Evolutionary conservation across 2,797 vertebrate species (phyloP).

Genomic region (Peromyscus melanophrys): DNA sequence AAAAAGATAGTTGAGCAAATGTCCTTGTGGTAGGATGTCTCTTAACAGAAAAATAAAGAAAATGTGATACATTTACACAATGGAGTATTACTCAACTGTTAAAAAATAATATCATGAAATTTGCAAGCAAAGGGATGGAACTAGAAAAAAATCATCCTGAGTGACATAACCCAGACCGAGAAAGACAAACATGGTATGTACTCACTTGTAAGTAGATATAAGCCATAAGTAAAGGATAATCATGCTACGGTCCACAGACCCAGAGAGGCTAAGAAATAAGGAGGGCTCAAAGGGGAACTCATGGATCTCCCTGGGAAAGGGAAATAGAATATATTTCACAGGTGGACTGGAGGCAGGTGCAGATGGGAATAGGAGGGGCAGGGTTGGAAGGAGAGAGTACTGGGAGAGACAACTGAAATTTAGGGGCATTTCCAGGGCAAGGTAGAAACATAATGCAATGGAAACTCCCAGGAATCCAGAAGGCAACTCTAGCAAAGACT

Average conservation of each 20-base stretch:
- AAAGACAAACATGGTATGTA: background rate
- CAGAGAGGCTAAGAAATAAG: background rate
- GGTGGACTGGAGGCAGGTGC: background rate
- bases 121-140: background rate
- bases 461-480: no score
- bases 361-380: background rate
- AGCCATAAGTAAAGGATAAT: background rate
- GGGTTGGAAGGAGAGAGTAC: background rate
- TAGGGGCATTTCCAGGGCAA: background rate
- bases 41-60: background rate
- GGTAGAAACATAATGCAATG: no score
- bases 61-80: background rate
- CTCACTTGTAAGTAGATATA: no score
- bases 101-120: background rate
- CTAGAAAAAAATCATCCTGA: background rate
- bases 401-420: background rate
- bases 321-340: background rate
- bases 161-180: background rate
- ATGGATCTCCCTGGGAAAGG: background rate
- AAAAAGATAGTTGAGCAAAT: no score
- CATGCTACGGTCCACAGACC: background rate
- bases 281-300: background rate
- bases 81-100: background rate
- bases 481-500: no score
- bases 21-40: no score